Conservation (phyloP, 2,797 vertebrate genomes). For the Premnoplex brunnescens region DNA sequence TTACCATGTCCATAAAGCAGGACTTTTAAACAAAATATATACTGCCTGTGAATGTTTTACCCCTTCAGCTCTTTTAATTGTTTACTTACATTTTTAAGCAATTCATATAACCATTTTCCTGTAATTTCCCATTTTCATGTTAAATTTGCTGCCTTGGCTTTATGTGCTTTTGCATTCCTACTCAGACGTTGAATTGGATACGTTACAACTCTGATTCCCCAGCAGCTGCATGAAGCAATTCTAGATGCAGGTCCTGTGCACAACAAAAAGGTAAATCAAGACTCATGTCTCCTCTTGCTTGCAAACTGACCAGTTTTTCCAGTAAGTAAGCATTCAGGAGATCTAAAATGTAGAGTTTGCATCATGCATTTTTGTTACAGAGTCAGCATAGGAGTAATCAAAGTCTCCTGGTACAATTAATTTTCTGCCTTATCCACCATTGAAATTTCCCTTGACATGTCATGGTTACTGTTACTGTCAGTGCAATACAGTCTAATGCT, state of each 20-base stretch:
- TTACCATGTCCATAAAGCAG: background rate
- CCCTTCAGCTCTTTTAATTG: background rate
- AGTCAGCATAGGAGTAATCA: background rate
- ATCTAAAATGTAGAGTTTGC: background rate
- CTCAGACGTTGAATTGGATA: background rate
- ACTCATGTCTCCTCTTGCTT: background rate
- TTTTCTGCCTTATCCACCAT: background rate
- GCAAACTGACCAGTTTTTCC: background rate
- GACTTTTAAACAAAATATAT: background rate
- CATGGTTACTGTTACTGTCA: background rate
- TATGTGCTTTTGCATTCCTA: background rate
- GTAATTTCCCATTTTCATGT: background rate
- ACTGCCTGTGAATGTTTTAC: background rate
- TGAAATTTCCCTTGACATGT: background rate
- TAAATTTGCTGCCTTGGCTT: background rate
- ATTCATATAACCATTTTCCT: background rate
- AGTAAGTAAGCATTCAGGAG: background rate
- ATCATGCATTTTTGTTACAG: background rate
- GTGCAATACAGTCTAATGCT: background rate
- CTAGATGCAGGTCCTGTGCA: background rate
- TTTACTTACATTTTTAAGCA: background rate
- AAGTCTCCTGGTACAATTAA: background rate
- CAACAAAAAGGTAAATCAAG: background rate
- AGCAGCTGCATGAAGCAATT: background rate
- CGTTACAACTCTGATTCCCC: background rate